Base-by-base conservation (phyloP, 2,797 vertebrate species). In the Xenentodon cancila region DNA sequence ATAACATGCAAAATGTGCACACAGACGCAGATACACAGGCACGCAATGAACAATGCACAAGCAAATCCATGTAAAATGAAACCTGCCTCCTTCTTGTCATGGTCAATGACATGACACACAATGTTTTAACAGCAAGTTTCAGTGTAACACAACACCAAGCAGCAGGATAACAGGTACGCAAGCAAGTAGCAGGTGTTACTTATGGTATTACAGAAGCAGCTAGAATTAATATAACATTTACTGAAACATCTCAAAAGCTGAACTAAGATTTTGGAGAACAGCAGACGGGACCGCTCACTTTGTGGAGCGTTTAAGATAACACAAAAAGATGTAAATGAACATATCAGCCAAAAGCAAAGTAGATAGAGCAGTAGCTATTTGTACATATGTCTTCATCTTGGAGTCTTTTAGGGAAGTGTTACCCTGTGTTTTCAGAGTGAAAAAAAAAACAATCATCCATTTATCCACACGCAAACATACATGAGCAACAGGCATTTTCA, bases 1-100 rank as follows among this genome's bases (percentile, higher is more conserved):
- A 88, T 86, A 73, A 79, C 65, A 92, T 90, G 88, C 84, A 91
- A 89, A 89, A 9, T 32, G 32, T 9, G 9, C 32, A 32, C 32
- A 32, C 32, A 9, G 2, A 9, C 32, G 8, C 32, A 49, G 45
- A 65, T 64, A 77, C 77, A 71, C 62, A 61, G 45, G 37, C 44
- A 64, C 61, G 71, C 63, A 48, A 40, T 15, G 37, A 77, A 75
- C 81, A 83, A 78, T 69, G 51, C 61, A 55, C 50, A 88, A 76
- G 8, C 87, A 91, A 90, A 91, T 88, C 54, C 53, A 88, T 89
- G 89, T 84, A 87, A 88, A 87, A 84, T 45, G 84, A 87, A 80
- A 79, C 34, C 68, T 5, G 43, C 27, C 52, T 60, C 57, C 82
- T 89, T 71, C 76, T 72, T 7, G 37, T 73, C 71, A 64, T 67